These are phyloP conservation scores for Musca domestica DNA, from an alignment of 1,140 invertebrate genomes.

Conservation along the genomic window DNA sequence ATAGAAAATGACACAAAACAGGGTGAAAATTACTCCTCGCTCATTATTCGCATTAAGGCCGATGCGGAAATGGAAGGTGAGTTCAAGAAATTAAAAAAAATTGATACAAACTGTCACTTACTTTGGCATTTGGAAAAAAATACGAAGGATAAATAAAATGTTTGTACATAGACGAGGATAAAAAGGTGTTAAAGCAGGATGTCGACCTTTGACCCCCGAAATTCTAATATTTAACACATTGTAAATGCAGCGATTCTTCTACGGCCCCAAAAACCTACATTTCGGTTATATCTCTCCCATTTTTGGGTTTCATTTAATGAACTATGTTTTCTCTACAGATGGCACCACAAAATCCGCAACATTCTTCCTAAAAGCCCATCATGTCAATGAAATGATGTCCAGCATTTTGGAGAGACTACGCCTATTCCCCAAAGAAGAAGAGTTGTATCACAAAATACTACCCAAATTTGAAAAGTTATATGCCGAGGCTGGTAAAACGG, in stretches of 20 bases:
- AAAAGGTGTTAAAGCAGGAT: no score
- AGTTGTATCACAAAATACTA: conserved; percentile 41
- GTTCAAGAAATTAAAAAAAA: not conserved
- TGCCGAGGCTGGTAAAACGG: conserved; percentile 33
- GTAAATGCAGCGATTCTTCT: no score
- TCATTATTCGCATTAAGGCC: conserved; percentile 37
- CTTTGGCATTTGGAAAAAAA: no score
- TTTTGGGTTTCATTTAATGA: no score
- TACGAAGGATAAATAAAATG: no score
- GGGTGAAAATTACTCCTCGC: conserved; percentile 38
- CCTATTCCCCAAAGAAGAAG: conserved; percentile 45
- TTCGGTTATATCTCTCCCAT: no score
- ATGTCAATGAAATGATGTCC: conserved; percentile 37
- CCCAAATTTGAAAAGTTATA: conserved; percentile 48
- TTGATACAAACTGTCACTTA: not conserved
- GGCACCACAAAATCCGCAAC: conserved; percentile 32
- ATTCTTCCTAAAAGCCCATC: conserved; percentile 43
- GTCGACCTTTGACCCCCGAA: no score
- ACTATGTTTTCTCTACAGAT: no score
- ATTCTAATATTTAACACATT: no score
- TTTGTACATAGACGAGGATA: no score
- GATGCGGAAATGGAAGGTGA: conserved; percentile 41
- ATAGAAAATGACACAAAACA: conserved; percentile 27
- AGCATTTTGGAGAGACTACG: conserved; percentile 35
- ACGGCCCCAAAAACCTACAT: no score